Evolutionary conservation across 2,888 invertebrate genomes (phyloP), one percentile per base, ranked within the genome.

Genomic region (Erpobdella octoculata): DNA sequence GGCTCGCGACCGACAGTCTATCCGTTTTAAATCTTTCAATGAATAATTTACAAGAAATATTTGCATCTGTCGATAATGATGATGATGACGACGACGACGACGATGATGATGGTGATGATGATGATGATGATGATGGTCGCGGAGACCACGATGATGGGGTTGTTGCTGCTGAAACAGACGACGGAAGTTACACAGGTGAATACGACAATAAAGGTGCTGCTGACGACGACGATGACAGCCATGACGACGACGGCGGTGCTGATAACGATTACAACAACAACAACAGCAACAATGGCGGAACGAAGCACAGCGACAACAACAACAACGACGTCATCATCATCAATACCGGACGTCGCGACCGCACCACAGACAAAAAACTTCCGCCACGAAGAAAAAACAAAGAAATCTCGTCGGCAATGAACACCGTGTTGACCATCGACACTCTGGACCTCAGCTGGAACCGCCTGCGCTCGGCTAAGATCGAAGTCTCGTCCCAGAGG

Each of bases 241-340:
- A 33, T 31, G 12, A 33, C 62, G 35, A 33, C 62, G 35, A 33
- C 62, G 28, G n/a, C 21, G 28, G 21, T 33, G 12, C 3, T 18
- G 33, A 15, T 33, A 62, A 35, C 6, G 33, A 15, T 18, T 31
- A 15, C 35, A 28, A 35, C 31, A 62, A 8, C 62, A 62, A 15
- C 21, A n/a, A 21, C 62, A 62, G 21, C 62, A 62, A 12, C 62
- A 62, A 1, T 36, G 33, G 18, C 4, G n/a, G 8, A 25, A 25
- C 36, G 4, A 8, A 35, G 1, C 8, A 35, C 62, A 28, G 12
- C 62, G 33, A 35, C 25, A 62, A 35, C 62, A 62, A 35, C 62
- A 62, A 35, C 62, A 62, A 35, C 62, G 33, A 35, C 62, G 33
- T 21, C 62, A 62, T 4, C 62, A 62, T 62, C 25, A 25, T 28